Percentiles rank a stretch among this genome's conserved stretches.
Conservation (phyloP, 2,797 vertebrate genomes). For the Carcharodon carcharias region DNA sequence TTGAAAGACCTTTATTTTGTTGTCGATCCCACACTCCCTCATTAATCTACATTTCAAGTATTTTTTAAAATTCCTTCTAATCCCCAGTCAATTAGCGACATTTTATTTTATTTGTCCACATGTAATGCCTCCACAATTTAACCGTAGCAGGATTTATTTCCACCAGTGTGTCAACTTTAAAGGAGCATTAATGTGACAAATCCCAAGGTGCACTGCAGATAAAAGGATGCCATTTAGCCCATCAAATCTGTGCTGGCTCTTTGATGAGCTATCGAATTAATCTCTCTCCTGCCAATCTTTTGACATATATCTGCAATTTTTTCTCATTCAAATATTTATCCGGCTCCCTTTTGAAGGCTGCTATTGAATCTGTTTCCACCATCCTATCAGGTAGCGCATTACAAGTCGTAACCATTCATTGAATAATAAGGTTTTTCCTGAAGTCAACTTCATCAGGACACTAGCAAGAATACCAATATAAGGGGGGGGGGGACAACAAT, state of each 20-base stretch:
- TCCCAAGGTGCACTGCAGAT: neutral
- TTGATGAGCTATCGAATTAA: neutral
- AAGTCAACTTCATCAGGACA: neutral
- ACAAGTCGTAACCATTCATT: too few relatives aligned
- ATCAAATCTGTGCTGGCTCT: neutral
- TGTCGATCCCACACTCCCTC: too few relatives aligned
- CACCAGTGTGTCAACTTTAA: neutral
- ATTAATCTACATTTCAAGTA: too few relatives aligned
- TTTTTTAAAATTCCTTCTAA: too few relatives aligned
- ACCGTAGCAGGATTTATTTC: neutral
- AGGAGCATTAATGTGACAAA: neutral
- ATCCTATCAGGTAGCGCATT: neutral
- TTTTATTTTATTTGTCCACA: too few relatives aligned
- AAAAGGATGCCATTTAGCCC: neutral
- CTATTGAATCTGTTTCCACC: neutral
- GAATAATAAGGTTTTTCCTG: too few relatives aligned
- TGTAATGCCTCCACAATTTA: neutral
- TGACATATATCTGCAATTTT: neutral
- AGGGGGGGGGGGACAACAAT: too few relatives aligned
- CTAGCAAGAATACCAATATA: too few relatives aligned
- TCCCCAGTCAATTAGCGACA: too few relatives aligned
- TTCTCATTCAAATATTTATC: neutral
- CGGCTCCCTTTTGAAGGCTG: neutral
- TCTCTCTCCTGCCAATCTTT: neutral
- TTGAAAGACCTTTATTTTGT: too few relatives aligned